Base-by-base conservation (phyloP, 2,888 invertebrate species). In the Timandra comae region DNA sequence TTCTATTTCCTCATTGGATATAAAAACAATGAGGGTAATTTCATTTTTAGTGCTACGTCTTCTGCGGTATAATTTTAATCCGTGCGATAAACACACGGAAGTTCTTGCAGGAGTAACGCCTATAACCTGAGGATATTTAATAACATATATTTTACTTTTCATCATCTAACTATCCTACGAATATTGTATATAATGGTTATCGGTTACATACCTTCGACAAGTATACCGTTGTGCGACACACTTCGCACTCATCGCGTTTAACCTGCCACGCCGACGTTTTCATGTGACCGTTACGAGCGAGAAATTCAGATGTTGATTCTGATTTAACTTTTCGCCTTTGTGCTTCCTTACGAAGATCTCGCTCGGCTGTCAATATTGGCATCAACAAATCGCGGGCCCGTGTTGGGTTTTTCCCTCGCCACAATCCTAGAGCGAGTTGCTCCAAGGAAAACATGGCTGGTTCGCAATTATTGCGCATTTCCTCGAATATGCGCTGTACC, bases 391-490 rank as follows among this genome's bases (percentile, higher is more conserved):
- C 89, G 49, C 92, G 72, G 47, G 91, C 89, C 67, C 90, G 89
- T 33, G 87, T 87, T 2, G 91, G 88, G 21, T 90, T 84, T 3
- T 86, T 68, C 69, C 94, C 94, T 21, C 87, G 87, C 2, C 91
- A 91, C 42, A 96, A 89, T 23, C 91, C 90, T 44, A 95, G 87
- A 7, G 97, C 71, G 22, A 97, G 74, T 52, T 93, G 90, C 58
- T 97, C 95, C 49, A 96, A 81, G 0, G 96, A 93, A 72, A 98
- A 97, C 87, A 95, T 93, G 0, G 95, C 93, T 5, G 96, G 95
- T 71, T 97, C 97, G 66, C 94, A 92, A 61, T 94, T 96, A 22
- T 91, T 90, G 37, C 91, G 89, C 37, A 96, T 88, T 55, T 93
- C 92, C 93, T 94, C 59, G 57, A 96, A 95, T 11, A 92, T 91